Conservation (phyloP, 2,797 vertebrate species). For the Rhadinocentrus ornatus region DNA sequence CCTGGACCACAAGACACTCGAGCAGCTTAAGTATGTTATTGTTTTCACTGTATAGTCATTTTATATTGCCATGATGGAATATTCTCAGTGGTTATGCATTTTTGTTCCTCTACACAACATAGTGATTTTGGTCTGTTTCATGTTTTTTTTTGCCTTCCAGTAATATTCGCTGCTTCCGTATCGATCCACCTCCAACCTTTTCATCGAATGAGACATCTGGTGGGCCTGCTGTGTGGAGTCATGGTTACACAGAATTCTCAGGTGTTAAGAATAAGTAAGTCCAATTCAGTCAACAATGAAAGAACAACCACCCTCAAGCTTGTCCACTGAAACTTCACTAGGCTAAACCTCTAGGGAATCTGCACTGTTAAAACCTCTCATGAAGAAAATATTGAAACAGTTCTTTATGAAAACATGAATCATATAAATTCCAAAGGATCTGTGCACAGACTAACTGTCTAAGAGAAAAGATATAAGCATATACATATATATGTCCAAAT, state of each 20-base stretch:
- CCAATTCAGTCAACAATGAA: constrained; percentile 36
- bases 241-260: constrained; percentile 95
- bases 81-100: background rate
- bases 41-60: background rate
- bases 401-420: constrained; percentile 32
- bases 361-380: constrained; percentile 15
- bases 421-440: background rate
- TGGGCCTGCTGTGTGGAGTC: constrained; percentile 96
- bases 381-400: constrained; percentile 16
- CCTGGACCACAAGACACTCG: constrained; percentile 95
- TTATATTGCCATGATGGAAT: background rate
- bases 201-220: constrained; percentile 88
- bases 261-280: constrained; percentile 97
- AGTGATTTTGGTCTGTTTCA: constrained; percentile 30
- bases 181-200: constrained; percentile 90
- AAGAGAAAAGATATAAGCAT: background rate
- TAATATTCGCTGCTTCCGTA: constrained; percentile 97
- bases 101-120: background rate
- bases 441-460: background rate
- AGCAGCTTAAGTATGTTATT: constrained; percentile 92
- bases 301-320: constrained; percentile 14
- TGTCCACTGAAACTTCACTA: constrained; percentile 29
- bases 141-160: constrained; percentile 74
- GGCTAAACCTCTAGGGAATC: constrained; percentile 32
- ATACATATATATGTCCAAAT: background rate